Evolutionary conservation across 2,888 invertebrate genomes (phyloP), one percentile per base, ranked within the genome.

Genomic region (Meandrusa payeni): DNA sequence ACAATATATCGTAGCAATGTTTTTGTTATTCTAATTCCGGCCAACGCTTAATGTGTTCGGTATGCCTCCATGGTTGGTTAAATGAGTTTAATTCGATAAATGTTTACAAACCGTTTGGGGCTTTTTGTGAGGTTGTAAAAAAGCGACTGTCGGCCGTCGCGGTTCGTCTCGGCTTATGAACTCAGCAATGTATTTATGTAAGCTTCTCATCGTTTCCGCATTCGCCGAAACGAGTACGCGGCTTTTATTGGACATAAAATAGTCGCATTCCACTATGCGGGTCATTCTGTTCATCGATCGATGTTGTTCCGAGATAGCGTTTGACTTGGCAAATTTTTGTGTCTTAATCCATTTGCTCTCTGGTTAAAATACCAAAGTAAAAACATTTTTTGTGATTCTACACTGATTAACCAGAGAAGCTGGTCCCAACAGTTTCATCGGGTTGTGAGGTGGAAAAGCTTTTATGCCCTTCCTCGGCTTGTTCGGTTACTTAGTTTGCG

Each of bases 231-330:
- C 24, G 26, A 13, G 24, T 36, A 24, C 42, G 24, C 9, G 17
- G 3, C 2, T 36, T 36, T 42, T 42, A 42, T 42, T 36, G 23
- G 12, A 24, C 24, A 12, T 42, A 28, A 31, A 42, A 36, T 29
- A 23, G 20, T 22, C 28, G 10, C 33, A 15, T 42, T 24, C 12
- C 17, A 11, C 23, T 36, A 13, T 23, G n/a, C 36, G 19, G 17
- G 7, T 17, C 23, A 29, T 13, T 24, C 26, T 32, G 7, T 11
- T 54, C 42, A 51, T 43, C 51, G 44, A 47, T 47, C 43, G 47
- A 44, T 34, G 34, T 41, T 38, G 49, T 36, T 47, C 49, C 48
- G n/a, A n/a, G n/a, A n/a, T n/a, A n/a, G n/a, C n/a, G n/a, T n/a
- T n/a, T n/a, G n/a, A n/a, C n/a, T n/a, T n/a, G n/a, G n/a, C n/a